These are phyloP conservation scores for Pseudobourletiella spinata DNA, from an alignment of 1,140 invertebrate species.

Conservation along the genomic window DNA sequence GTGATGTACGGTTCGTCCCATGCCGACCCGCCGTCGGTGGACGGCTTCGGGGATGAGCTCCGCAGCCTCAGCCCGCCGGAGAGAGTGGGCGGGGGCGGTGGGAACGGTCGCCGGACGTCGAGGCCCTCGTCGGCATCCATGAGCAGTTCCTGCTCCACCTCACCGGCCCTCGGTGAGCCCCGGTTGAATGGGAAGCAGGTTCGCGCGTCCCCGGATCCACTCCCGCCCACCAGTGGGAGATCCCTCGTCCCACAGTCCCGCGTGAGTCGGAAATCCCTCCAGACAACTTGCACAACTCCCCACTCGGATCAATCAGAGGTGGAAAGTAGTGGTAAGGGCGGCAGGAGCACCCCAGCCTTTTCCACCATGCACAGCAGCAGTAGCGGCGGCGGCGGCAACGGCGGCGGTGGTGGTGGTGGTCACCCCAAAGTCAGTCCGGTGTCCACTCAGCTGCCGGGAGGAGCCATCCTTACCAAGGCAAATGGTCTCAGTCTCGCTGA, in stretches of 20 bases:
- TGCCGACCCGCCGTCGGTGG: too few relatives aligned
- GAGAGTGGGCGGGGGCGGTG: constrained; percentile 18
- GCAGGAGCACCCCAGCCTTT: neutral
- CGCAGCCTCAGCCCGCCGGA: constrained; percentile 8
- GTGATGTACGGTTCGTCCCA: constrained; percentile 9
- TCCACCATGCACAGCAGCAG: neutral
- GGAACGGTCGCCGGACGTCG: constrained; percentile 17
- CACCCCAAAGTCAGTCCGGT: constrained; percentile 22
- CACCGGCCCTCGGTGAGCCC: constrained; percentile 19
- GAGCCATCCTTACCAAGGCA: constrained; percentile 29
- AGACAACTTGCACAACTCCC: too few relatives aligned
- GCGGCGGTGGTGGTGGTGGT: neutral
- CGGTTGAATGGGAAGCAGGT: constrained; percentile 25
- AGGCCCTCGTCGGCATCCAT: constrained; percentile 22
- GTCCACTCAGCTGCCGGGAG: constrained; percentile 31
- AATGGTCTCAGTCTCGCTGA: constrained; percentile 30
- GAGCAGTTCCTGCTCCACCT: constrained; percentile 28
- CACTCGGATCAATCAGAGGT: too few relatives aligned
- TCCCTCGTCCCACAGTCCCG: too few relatives aligned
- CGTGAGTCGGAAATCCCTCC: too few relatives aligned
- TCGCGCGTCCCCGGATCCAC: constrained; percentile 2
- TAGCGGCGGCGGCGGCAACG: constrained; percentile 35
- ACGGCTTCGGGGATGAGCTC: too few relatives aligned
- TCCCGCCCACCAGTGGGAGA: too few relatives aligned
- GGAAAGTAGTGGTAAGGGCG: neutral